Percentiles rank a stretch among this genome's conserved stretches.
phyloP scores from a whole-genome alignment of 2,797 vertebrate genomes.

The Phataginus tetradactyla region DNA sequence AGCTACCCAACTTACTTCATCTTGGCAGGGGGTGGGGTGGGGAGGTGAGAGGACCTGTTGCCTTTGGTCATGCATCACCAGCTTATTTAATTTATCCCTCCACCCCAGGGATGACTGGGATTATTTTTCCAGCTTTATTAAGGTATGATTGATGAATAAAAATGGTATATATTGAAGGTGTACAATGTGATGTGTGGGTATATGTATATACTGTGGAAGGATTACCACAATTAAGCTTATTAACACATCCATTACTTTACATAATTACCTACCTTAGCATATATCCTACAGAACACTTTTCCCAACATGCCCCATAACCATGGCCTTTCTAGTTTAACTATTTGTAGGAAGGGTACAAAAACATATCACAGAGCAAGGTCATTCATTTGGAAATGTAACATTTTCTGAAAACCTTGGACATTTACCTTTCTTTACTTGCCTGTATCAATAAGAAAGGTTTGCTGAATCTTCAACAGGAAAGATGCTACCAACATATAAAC shows the following conservation, averaged over 20 bases:
- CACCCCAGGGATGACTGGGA: not conserved
- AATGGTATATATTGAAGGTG: not conserved
- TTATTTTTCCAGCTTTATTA: not conserved
- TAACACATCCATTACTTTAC: not conserved
- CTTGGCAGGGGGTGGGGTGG: no score
- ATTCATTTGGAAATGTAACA: not conserved
- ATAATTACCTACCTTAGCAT: no score
- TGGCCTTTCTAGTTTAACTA: not conserved
- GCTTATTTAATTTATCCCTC: not conserved
- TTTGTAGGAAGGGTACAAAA: not conserved
- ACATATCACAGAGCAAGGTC: not conserved
- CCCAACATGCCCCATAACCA: not conserved
- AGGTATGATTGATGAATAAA: not conserved
- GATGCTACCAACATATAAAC: not conserved
- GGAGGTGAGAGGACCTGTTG: accelerated
- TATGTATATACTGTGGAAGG: not conserved
- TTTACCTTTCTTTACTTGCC: not conserved
- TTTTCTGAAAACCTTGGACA: not conserved
- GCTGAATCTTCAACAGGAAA: not conserved
- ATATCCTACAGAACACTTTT: not conserved
- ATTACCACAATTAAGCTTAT: not conserved
- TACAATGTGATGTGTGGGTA: not conserved
- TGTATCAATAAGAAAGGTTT: not conserved
- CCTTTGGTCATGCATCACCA: not conserved
- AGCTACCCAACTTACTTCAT: not conserved